phyloP scores from a whole-genome alignment of 2,113 vertebrate genomes.

The Microtus richardsoni region DNA sequence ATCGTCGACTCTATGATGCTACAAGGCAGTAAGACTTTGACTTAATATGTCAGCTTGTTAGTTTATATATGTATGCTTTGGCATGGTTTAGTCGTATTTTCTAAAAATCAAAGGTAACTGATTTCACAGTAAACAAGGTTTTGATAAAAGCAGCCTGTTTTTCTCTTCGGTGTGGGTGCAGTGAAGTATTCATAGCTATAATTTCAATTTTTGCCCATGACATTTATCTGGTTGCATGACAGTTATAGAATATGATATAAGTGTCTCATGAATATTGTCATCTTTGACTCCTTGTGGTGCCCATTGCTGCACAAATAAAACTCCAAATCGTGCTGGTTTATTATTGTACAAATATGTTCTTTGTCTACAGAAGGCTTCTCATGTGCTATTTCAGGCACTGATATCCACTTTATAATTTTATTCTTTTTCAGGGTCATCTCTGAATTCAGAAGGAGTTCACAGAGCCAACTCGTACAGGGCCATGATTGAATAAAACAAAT shows the following conservation, averaged over 20 bases:
- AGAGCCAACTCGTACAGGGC: neutral
- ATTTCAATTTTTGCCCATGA: neutral
- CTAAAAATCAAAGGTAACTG: slow-evolving; percentile 25
- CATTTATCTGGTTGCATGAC: neutral
- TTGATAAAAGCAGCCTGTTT: neutral
- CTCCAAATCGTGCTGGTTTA: neutral
- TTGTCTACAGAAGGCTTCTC: neutral
- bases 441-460: neutral
- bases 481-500: neutral
- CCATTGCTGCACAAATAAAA: neutral
- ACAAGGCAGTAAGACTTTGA: neutral
- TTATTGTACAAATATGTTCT: neutral
- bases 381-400: neutral
- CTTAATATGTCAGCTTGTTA: neutral
- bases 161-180: neutral
- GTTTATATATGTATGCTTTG: neutral
- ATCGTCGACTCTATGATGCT: neutral
- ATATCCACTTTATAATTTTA: neutral
- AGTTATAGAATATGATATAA: neutral
- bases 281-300: neutral
- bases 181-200: neutral
- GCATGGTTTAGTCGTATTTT: neutral
- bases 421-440: neutral
- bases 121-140: neutral
- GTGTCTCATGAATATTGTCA: neutral